phyloP scores from a whole-genome alignment of 2,113 vertebrate genomes.

The Felis chaus region DNA sequence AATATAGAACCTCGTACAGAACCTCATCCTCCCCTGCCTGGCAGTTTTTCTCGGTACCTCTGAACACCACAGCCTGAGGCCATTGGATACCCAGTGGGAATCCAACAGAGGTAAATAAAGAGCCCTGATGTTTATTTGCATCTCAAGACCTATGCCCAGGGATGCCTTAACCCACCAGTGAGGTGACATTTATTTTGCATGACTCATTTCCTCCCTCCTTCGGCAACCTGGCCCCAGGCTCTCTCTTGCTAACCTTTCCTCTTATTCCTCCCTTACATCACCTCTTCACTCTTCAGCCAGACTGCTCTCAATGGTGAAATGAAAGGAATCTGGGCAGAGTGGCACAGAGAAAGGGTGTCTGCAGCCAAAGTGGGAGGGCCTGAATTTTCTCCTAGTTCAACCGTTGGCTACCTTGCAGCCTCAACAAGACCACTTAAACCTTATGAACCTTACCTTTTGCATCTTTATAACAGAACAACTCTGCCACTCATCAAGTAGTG shows the following conservation, averaged over 20 bases:
- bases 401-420: not conserved
- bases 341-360: not conserved
- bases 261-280: not conserved
- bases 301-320: not conserved
- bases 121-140: not conserved
- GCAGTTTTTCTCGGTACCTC: not conserved
- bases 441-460: not conserved
- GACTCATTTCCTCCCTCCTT: conserved; percentile 37
- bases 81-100: not conserved
- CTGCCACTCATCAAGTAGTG: not conserved
- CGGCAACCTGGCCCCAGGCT: not conserved
- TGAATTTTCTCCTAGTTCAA: not conserved
- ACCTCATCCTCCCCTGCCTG: not conserved
- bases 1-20: not conserved
- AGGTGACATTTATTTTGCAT: not conserved
- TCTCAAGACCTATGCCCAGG: not conserved
- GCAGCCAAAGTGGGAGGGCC: not conserved
- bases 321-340: not conserved
- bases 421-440: not conserved
- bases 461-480: not conserved
- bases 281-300: not conserved
- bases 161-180: not conserved
- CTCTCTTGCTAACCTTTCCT: conserved; percentile 19
- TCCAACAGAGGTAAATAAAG: conserved; percentile 13
- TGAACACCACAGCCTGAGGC: not conserved